These are phyloP conservation scores for Pseudoips prasinana DNA, from an alignment of 2,888 invertebrate genomes.

Conservation along the genomic window DNA sequence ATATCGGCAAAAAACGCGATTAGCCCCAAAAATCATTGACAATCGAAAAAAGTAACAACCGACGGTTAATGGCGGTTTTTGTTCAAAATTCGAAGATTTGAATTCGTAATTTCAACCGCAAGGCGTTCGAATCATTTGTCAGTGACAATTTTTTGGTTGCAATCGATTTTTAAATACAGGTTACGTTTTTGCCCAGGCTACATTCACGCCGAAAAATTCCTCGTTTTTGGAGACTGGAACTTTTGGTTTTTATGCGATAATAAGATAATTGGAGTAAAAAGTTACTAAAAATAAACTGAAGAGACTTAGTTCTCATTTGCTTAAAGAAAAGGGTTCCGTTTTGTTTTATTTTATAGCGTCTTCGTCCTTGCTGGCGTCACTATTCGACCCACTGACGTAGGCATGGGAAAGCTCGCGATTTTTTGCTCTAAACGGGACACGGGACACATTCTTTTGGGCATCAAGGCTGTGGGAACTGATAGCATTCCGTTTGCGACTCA, in stretches of 20 bases:
- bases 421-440: conserved; percentile 64
- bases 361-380: conserved; percentile 45
- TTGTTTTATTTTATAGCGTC: conserved; percentile 21
- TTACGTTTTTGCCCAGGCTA: conserved; percentile 51
- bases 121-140: conserved; percentile 81
- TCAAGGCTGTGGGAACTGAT: conserved; percentile 79
- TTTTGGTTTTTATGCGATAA: conserved; percentile 42
- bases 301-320: conserved; percentile 26
- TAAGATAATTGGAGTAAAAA: conserved; percentile 43
- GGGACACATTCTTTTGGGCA: conserved; percentile 59
- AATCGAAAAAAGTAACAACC: conserved; percentile 76
- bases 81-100: conserved; percentile 79
- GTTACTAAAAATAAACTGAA: conserved; percentile 27
- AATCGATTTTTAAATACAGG: conserved; percentile 82
- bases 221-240: conserved; percentile 32
- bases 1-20: conserved; percentile 78
- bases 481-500: conserved; percentile 57
- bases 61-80: conserved; percentile 78
- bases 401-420: conserved; percentile 75
- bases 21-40: conserved; percentile 78
- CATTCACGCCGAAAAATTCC: conserved; percentile 40
- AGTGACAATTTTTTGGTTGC: conserved; percentile 81
- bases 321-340: conserved; percentile 15
- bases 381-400: conserved; percentile 55
- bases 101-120: conserved; percentile 81